phyloP scores from a whole-genome alignment of 1,140 invertebrate genomes.

The Pogonomyrmex californicus region DNA sequence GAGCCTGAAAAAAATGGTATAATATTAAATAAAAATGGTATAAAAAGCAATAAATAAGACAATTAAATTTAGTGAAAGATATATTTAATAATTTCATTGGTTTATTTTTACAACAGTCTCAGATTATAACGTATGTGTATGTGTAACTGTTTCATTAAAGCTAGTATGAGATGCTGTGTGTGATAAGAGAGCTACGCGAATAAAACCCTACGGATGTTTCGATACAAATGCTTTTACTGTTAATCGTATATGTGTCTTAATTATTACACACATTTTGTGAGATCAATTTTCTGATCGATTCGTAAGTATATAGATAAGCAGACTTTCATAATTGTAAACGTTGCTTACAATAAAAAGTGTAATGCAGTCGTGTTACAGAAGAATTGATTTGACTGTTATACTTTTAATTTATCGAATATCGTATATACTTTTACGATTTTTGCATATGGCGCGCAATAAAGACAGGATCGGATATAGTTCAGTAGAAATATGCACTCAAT shows the following conservation, averaged over 20 bases:
- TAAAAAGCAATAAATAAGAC: constrained; percentile 22
- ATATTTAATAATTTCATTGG: constrained; percentile 58
- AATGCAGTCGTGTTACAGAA: constrained; percentile 27
- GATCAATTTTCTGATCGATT: constrained; percentile 34
- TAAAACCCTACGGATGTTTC: constrained; percentile 46
- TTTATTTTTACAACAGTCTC: constrained; percentile 57
- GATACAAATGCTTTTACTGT: constrained; percentile 2
- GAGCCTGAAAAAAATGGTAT: not conserved
- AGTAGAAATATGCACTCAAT: constrained; percentile 63
- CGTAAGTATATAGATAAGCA: constrained; percentile 29
- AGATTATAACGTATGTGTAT: constrained; percentile 20
- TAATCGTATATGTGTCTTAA: constrained; percentile 31
- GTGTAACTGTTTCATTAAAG: constrained; percentile 22
- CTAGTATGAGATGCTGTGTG: constrained; percentile 21
- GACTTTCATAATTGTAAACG: constrained; percentile 39
- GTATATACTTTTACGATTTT: constrained; percentile 28
- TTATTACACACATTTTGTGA: constrained; percentile 12
- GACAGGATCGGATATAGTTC: constrained; percentile 53
- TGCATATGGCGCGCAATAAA: constrained; percentile 69
- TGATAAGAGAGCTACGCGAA: constrained; percentile 36
- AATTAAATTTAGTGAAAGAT: constrained; percentile 59
- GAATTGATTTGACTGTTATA: constrained; percentile 27
- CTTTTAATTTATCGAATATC: not conserved
- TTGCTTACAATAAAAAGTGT: constrained; percentile 27
- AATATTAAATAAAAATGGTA: not conserved